Percentiles rank a stretch among this genome's conserved stretches.
Evolutionary conservation across 92 coral and sea anemone species (phyloP).

Genomic region (Ricordea florida): DNA sequence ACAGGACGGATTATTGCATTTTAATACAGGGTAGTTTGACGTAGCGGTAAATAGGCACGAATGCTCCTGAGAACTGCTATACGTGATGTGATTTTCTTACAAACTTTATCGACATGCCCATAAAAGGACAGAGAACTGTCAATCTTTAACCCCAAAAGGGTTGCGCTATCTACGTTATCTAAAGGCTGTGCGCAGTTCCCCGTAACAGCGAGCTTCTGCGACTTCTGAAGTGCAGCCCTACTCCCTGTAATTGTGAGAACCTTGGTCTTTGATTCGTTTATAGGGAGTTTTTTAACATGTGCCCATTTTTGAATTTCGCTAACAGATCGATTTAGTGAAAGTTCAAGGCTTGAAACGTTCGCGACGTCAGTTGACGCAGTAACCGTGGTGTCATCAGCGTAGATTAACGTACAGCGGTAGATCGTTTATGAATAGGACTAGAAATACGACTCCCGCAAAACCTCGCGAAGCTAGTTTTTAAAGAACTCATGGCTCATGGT

Average conservation of each 20-base stretch:
- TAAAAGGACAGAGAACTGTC: conserved; percentile 7
- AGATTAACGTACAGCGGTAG: too few relatives aligned
- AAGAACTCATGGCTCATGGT: too few relatives aligned
- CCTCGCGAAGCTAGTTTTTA: too few relatives aligned
- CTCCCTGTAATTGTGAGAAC: conserved; percentile 53
- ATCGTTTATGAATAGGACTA: too few relatives aligned
- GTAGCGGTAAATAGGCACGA: background rate
- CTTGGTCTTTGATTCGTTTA: conserved; percentile 55
- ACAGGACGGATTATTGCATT: too few relatives aligned
- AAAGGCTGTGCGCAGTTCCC: background rate
- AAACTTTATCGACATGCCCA: conserved; percentile 9
- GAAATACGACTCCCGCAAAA: too few relatives aligned
- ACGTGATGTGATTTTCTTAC: conserved; percentile 22
- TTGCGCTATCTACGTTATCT: background rate
- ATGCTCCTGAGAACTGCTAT: background rate
- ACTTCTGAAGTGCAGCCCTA: background rate
- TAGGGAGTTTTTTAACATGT: conserved; percentile 53
- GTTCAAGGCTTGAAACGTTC: conserved; percentile 6
- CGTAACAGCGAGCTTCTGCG: background rate
- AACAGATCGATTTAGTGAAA: conserved; percentile 20
- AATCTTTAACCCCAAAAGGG: background rate
- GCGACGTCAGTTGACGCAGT: conserved; percentile 36
- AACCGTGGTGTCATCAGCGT: conserved; percentile 53
- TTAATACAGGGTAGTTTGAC: background rate
- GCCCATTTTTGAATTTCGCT: conserved; percentile 60